Evolutionary conservation across 2,888 invertebrate species (phyloP).

Genomic region (Dynastes hyllus): DNA sequence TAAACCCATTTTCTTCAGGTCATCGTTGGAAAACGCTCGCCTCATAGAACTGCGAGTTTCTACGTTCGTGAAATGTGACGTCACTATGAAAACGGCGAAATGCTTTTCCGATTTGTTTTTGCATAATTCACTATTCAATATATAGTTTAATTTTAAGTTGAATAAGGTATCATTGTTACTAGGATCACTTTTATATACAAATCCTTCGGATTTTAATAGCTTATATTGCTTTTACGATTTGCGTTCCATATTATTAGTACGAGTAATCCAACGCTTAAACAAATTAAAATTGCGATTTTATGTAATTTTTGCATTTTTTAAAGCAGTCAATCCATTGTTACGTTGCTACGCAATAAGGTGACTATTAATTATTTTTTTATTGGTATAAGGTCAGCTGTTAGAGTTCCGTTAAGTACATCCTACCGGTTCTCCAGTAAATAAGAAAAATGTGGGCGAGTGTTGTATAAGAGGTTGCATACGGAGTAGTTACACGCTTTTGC

Average conservation of each 20-base stretch:
- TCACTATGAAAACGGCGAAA: conserved; percentile 76
- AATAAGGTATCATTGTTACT: conserved; percentile 58
- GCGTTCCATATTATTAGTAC: conserved; percentile 28
- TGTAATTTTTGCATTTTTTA: conserved; percentile 27
- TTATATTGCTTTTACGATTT: not conserved
- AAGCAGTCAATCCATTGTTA: not conserved
- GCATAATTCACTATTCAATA: conserved; percentile 60
- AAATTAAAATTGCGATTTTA: conserved; percentile 15
- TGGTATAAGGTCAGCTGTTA: conserved; percentile 14
- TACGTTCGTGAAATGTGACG: conserved; percentile 84
- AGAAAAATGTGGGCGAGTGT: not conserved
- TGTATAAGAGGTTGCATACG: conserved; percentile 24
- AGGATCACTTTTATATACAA: conserved; percentile 12
- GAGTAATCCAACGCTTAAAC: conserved; percentile 14
- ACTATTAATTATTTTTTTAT: conserved; percentile 3
- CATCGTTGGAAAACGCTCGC: conserved; percentile 76
- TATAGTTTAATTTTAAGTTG: conserved; percentile 62
- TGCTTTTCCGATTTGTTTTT: conserved; percentile 56
- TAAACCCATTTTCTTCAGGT: conserved; percentile 76
- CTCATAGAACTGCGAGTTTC: conserved; percentile 82
- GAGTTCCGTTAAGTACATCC: conserved; percentile 33
- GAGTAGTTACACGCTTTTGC: not conserved
- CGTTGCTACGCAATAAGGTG: not conserved
- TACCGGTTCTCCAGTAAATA: conserved; percentile 8
- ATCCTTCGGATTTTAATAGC: conserved; percentile 24